phyloP scores from a whole-genome alignment of 2,888 invertebrate genomes.

The Epiperipatus broadwayi region DNA sequence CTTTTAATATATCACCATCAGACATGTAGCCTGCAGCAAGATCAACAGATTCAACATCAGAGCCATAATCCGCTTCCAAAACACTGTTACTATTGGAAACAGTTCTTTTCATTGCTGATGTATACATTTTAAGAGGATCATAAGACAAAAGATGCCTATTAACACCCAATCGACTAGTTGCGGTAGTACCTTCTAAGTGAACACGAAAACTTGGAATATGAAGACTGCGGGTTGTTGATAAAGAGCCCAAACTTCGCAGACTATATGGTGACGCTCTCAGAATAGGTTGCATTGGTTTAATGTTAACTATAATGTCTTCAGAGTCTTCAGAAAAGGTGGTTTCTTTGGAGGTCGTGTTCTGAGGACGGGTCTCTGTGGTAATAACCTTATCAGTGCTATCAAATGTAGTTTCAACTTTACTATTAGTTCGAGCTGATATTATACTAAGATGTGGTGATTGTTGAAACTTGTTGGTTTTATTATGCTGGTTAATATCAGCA shows the following conservation, averaged over 20 bases:
- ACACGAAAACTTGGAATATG: conserved; percentile 17
- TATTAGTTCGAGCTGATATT: conserved; percentile 15
- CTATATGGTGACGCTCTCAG: conserved; percentile 26
- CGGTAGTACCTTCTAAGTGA: conserved; percentile 19
- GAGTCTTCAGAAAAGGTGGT: conserved; percentile 24
- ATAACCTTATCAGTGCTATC: conserved; percentile 17
- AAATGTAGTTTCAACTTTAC: conserved; percentile 20
- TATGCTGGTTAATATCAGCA: too few species aligned
- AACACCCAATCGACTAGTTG: conserved; percentile 21
- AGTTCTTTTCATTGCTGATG: conserved; percentile 23
- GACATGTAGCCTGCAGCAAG: conserved; percentile 56
- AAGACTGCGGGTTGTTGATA: conserved; percentile 16
- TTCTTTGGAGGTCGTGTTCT: conserved; percentile 19
- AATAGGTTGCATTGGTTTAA: conserved; percentile 79
- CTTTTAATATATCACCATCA: conserved; percentile 60
- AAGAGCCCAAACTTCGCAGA: conserved; percentile 18
- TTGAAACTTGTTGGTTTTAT: too few species aligned
- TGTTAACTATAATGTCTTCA: conserved; percentile 48
- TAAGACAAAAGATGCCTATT: conserved; percentile 22
- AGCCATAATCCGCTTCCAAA: conserved; percentile 23
- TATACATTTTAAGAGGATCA: conserved; percentile 8
- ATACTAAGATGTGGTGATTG: too few species aligned
- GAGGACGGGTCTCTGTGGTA: conserved; percentile 16
- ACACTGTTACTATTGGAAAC: conserved; percentile 21
- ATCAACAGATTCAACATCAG: conserved; percentile 30